phyloP scores from a whole-genome alignment of 2,888 invertebrate genomes.

The Temnothorax ravouxi region DNA sequence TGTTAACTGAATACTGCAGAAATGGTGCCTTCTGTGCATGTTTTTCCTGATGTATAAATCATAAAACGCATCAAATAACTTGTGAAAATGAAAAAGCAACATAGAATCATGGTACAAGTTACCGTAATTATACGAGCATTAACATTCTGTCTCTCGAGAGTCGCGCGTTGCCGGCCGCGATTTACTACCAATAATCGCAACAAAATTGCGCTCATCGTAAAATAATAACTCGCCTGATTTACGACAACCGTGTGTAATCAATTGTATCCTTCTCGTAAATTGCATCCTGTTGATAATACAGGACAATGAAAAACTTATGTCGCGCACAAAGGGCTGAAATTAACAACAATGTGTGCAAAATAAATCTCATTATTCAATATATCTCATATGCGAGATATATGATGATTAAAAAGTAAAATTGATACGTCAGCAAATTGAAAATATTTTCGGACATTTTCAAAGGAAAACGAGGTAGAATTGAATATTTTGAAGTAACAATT shows the following conservation, averaged over 20 bases:
- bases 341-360: not conserved
- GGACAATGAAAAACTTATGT: constrained; percentile 33
- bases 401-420: not conserved
- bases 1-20: constrained; percentile 3
- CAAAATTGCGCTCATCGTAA: constrained; percentile 50
- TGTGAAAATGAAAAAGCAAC: constrained; percentile 8
- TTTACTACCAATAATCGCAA: constrained; percentile 53
- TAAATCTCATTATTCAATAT: constrained; percentile 1
- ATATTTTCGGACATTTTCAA: not conserved
- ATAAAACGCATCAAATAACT: constrained; percentile 39
- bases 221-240: constrained; percentile 51
- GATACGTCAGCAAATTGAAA: not conserved
- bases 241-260: constrained; percentile 40
- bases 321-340: constrained; percentile 9
- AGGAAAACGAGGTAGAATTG: not conserved
- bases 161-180: constrained; percentile 11
- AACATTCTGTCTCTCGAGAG: constrained; percentile 41
- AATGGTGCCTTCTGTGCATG: not conserved
- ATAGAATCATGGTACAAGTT: constrained; percentile 31
- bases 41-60: constrained; percentile 15
- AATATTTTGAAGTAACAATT: not conserved
- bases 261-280: constrained; percentile 35
- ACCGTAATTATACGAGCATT: constrained; percentile 47
- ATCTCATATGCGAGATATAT: not conserved
- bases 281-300: constrained; percentile 29